Evolutionary conservation across 2,113 vertebrate species (phyloP).

Genomic region (Daboia siamensis): DNA sequence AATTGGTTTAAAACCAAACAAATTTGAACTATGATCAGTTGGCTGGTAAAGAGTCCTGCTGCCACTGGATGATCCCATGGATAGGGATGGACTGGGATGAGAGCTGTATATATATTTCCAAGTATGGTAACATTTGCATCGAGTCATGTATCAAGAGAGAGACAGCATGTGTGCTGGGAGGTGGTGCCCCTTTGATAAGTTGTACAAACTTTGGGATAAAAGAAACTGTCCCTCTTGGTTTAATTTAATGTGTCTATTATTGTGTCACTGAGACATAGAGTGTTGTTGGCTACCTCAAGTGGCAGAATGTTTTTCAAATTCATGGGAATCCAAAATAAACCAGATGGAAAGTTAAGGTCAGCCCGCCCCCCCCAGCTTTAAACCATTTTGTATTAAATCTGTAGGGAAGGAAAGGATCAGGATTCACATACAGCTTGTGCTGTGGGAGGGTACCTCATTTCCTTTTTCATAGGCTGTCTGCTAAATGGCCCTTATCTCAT

Average conservation of each 20-base stretch:
- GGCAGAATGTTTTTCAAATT: background rate
- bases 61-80: background rate
- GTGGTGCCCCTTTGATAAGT: background rate
- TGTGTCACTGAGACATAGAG: background rate
- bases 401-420: background rate
- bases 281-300: background rate
- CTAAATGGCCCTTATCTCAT: background rate
- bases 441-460: background rate
- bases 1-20: background rate
- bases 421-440: background rate
- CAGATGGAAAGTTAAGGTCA: background rate
- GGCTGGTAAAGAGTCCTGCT: background rate
- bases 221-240: background rate
- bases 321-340: background rate
- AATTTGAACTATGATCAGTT: background rate
- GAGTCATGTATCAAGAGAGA: background rate
- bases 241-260: background rate
- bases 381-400: background rate
- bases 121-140: background rate
- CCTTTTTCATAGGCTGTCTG: background rate
- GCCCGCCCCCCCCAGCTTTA: background rate
- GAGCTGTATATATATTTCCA: background rate
- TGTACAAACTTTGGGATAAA: background rate
- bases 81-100: background rate
- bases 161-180: background rate